phyloP scores from a whole-genome alignment of 2,113 vertebrate species.

The Rhinichthys klamathensis region DNA sequence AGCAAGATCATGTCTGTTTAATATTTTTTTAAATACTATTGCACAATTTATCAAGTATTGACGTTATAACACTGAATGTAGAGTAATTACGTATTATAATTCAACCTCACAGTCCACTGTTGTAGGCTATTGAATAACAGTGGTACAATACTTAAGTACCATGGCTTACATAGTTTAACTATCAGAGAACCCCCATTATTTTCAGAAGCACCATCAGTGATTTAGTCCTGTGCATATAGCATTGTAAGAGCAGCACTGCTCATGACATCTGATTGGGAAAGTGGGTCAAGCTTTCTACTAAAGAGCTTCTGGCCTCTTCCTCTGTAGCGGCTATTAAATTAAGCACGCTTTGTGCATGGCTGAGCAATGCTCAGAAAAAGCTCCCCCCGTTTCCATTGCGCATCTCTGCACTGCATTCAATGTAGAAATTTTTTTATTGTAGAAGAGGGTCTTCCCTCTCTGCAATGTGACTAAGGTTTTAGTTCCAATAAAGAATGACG shows the following conservation, averaged over 20 bases:
- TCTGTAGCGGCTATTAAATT: conserved; percentile 90
- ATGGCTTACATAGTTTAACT: background rate
- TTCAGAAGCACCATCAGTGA: background rate
- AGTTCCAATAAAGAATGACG: conserved; percentile 52
- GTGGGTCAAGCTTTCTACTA: conserved; percentile 88
- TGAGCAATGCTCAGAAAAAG: conserved; percentile 70
- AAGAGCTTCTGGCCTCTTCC: conserved; percentile 83
- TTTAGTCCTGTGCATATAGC: background rate
- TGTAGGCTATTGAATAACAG: background rate
- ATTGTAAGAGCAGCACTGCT: conserved; percentile 52
- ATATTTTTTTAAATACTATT: background rate
- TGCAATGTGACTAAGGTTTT: conserved; percentile 44
- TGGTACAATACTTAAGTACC: background rate
- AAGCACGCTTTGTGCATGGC: conserved; percentile 88
- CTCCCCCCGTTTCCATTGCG: conserved; percentile 52
- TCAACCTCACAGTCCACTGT: background rate
- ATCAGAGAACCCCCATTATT: background rate
- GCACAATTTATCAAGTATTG: background rate
- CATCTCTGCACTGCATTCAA: conserved; percentile 10
- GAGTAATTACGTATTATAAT: background rate
- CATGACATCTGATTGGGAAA: conserved; percentile 84
- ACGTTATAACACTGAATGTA: background rate
- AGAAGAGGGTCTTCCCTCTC: conserved; percentile 16
- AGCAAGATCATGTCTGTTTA: background rate
- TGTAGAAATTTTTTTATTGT: conserved; percentile 6